Conservation (phyloP, 2,888 invertebrate species). For the Cheilosia impressa region DNA sequence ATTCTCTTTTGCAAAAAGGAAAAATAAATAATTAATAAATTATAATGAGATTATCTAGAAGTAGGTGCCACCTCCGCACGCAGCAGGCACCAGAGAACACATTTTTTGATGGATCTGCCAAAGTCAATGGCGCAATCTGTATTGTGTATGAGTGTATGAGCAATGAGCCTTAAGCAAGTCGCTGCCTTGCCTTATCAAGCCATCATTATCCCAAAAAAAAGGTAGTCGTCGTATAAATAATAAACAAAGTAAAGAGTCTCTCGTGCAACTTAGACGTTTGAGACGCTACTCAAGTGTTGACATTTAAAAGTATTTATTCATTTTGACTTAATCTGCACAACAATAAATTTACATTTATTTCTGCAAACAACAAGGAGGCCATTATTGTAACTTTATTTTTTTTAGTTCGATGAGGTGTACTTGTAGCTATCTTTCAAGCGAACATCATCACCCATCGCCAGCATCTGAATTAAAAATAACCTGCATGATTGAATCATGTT, state of each 20-base stretch:
- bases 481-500: conserved; percentile 47
- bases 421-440: conserved; percentile 14
- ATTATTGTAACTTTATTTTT: conserved; percentile 13
- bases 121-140: conserved; percentile 58
- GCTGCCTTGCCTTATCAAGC: conserved; percentile 56
- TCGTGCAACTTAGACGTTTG: conserved; percentile 7
- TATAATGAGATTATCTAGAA: conserved; percentile 68
- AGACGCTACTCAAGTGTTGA: conserved; percentile 51
- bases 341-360: conserved; percentile 67
- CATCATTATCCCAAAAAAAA: conserved; percentile 44
- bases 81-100: conserved; percentile 54
- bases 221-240: conserved; percentile 14
- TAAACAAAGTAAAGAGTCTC: conserved; percentile 35
- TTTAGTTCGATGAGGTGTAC: conserved; percentile 3
- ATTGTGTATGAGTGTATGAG: conserved; percentile 32
- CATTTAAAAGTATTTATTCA: conserved; percentile 73
- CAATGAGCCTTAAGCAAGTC: conserved; percentile 53
- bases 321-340: conserved; percentile 72
- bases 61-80: conserved; percentile 66
- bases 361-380: conserved; percentile 60
- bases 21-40: conserved; percentile 73
- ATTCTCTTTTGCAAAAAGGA: conserved; percentile 41
- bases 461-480: conserved; percentile 16
- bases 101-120: conserved; percentile 66
- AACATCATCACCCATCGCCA: conserved; percentile 12